Evolutionary conservation across 2,797 vertebrate species (phyloP).

Genomic region (Echiichthys vipera): DNA sequence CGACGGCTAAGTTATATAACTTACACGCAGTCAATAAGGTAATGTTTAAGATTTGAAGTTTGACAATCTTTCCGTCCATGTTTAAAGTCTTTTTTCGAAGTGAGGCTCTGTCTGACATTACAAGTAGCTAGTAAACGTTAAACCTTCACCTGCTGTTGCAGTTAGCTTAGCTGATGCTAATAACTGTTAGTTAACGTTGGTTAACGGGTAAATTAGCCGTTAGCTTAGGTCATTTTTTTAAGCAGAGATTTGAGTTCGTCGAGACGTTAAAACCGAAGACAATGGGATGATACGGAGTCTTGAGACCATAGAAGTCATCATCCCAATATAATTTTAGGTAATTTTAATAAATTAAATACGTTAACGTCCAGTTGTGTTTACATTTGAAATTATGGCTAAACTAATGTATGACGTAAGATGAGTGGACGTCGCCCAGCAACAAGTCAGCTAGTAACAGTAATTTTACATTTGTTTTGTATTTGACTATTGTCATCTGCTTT

Average conservation of each 20-base stretch:
- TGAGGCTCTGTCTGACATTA: background rate
- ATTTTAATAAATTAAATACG: background rate
- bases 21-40: slow-evolving; percentile 25
- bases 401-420: slow-evolving; percentile 13
- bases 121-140: background rate
- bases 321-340: background rate
- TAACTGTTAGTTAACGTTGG: background rate
- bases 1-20: background rate
- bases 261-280: background rate
- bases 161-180: slow-evolving; percentile 26
- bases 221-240: no score
- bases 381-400: background rate
- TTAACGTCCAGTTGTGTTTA: background rate
- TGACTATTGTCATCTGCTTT: no score
- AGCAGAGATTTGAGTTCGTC: background rate
- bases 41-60: background rate
- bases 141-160: background rate
- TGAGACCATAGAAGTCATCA: rapidly evolving
- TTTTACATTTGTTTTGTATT: no score
- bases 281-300: background rate
- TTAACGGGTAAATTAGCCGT: background rate
- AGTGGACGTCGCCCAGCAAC: background rate
- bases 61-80: background rate
- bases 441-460: no score
- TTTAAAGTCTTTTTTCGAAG: background rate